Evolutionary conservation across 2,113 vertebrate species (phyloP).

Genomic region (Capreolus pygargus): DNA sequence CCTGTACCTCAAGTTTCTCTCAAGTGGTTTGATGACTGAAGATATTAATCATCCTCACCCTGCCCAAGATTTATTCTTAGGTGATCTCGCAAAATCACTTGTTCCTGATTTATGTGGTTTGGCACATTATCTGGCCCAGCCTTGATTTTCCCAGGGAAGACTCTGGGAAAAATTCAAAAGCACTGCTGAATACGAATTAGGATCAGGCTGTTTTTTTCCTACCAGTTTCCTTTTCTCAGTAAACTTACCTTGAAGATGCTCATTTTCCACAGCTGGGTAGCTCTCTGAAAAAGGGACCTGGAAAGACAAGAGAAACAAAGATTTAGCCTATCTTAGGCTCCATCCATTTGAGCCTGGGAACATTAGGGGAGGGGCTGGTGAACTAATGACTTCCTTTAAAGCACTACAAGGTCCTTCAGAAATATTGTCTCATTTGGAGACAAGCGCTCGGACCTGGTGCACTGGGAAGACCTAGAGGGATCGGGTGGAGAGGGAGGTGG

Average conservation of each 20-base stretch:
- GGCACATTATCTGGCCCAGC: background rate
- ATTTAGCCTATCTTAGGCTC: conserved; percentile 26
- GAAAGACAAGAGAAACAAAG: conserved; percentile 39
- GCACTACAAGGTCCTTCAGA: background rate
- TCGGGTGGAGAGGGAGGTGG: no score
- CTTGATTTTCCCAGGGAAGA: background rate
- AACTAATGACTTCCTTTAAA: background rate
- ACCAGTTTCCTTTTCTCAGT: background rate
- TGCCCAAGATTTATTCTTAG: conserved; percentile 31
- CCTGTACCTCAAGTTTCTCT: background rate
- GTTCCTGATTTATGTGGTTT: conserved; percentile 21
- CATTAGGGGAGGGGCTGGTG: background rate
- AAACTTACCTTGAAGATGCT: conserved; percentile 61
- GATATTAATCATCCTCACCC: background rate
- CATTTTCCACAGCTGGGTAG: conserved; percentile 65
- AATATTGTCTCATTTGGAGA: background rate
- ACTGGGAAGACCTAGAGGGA: no score
- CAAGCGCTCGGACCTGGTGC: no score
- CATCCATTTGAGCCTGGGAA: background rate
- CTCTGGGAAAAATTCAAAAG: background rate
- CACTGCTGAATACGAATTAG: background rate
- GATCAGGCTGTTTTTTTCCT: background rate
- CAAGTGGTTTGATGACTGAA: background rate
- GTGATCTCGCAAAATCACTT: background rate
- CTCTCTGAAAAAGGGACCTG: conserved; percentile 71